These are phyloP conservation scores for Drosophila helvetica DNA, from an alignment of 2,888 invertebrate genomes.

Conservation along the genomic window DNA sequence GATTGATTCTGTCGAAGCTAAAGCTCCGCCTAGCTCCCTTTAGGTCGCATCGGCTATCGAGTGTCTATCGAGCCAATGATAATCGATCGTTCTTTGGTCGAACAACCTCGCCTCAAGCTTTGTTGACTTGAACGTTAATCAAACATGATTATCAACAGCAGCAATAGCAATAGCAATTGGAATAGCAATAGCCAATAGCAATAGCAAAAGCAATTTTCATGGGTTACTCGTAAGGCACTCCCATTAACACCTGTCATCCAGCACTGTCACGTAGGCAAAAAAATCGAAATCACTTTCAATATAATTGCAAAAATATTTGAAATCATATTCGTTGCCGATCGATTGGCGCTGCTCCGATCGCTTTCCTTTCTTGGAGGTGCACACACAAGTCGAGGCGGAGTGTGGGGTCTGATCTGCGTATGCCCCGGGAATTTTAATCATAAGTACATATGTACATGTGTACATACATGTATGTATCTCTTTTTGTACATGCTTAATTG, in stretches of 20 bases:
- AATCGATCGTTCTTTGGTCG: background rate
- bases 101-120: background rate
- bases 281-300: conserved; percentile 56
- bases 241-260: conserved; percentile 20
- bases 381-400: conserved; percentile 11
- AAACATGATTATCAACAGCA: conserved; percentile 14
- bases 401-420: conserved; percentile 33
- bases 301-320: conserved; percentile 51
- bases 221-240: conserved; percentile 3
- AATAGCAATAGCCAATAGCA: too few species aligned
- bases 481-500: conserved; percentile 48
- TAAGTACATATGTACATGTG: background rate
- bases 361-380: conserved; percentile 28
- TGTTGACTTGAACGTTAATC: conserved; percentile 3
- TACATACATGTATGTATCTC: conserved; percentile 2
- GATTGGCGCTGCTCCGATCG: background rate
- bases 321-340: conserved; percentile 27
- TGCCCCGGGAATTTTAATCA: conserved; percentile 62
- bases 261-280: conserved; percentile 15
- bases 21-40: too few species aligned
- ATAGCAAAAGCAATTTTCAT: conserved; percentile 15
- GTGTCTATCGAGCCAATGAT: too few species aligned
- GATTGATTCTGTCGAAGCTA: too few species aligned
- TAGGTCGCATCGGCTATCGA: too few species aligned
- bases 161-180: conserved; percentile 21